Base-by-base conservation (phyloP, 2,888 invertebrate genomes). In the Tipula vernalis region DNA sequence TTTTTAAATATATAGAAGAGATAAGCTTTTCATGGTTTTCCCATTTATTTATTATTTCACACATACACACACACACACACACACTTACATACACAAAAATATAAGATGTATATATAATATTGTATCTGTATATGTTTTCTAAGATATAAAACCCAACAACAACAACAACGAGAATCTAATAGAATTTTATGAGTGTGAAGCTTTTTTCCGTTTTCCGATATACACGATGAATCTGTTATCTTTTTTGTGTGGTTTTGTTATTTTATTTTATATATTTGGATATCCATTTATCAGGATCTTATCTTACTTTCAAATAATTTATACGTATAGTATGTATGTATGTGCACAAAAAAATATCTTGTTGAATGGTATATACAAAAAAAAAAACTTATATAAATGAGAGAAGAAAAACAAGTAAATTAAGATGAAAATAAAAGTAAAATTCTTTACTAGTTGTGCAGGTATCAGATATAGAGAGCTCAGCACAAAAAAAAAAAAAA, bases 251-350 rank as follows among this genome's bases (percentile, higher is more conserved):
- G 71, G 71, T 71, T 71, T 71, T 71, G 71, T 28, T 71, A 28
- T 71, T 71, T 71, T 71, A 71, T 71, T 71, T 71, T 71, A 71
- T 71, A 71, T 71, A 71, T 71, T 71, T 71, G 71, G 71, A 71
- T 71, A 71, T 28, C 71, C 71, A 71, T 71, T 71, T 71, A 71
- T 71, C 71, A 71, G 71, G 71, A 71, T 71, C 71, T 71, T 71
- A 71, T 71, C 71, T 71, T 71, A 28, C 71, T 28, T 71, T 71
- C 71, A 71, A 71, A 71, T 28, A 71, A 28, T 28, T 2, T 71
- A 71, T 71, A 10, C 10, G 10, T 28, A 28, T 28, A 71, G 6
- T 15, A 15, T 57, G 15, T 15, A 57, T 57, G 15, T 15, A 15
- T 71, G 10, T 28, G 28, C 10, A 71, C 71, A 71, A 18, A 71